A percentile compares a stretch with the other conserved stretches of the same genome.
Evolutionary conservation across 2,888 invertebrate genomes (phyloP).

Genomic region (Poecilus cupreus): DNA sequence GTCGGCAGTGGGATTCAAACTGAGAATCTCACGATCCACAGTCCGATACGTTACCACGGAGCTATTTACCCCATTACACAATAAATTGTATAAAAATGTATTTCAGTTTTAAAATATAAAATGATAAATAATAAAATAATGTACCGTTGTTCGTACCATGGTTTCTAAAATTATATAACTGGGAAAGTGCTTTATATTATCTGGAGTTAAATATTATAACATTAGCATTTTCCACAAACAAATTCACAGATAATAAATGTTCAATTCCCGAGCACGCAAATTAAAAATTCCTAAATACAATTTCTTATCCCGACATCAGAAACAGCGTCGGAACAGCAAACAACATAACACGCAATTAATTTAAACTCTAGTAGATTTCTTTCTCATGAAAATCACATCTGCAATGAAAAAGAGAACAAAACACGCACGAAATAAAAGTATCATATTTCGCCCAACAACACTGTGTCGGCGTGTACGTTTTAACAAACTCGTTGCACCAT

Average conservation of each 20-base stretch:
- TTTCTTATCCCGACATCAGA: conserved; percentile 7
- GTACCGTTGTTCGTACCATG: no score
- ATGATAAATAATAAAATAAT: no score
- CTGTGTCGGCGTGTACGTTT: conserved; percentile 20
- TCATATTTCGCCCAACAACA: conserved; percentile 37
- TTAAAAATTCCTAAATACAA: conserved; percentile 28
- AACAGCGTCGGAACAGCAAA: not conserved
- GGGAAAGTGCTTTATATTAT: not conserved
- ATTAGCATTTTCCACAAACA: conserved; percentile 19
- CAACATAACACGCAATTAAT: conserved; percentile 33
- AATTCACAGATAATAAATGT: conserved; percentile 30
- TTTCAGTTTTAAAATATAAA: no score
- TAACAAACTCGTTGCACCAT: conserved; percentile 53
- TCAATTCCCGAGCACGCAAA: not conserved
- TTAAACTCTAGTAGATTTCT: conserved; percentile 39
- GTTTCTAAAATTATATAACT: not conserved
- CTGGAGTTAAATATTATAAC: not conserved
- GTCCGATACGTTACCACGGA: no score
- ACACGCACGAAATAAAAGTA: conserved; percentile 43
- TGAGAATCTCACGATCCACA: no score
- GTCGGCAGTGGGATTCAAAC: no score
- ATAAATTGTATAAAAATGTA: no score
- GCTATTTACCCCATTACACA: no score
- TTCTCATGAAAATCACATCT: conserved; percentile 45
- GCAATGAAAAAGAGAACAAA: conserved; percentile 38